A percentile compares a stretch with the other conserved stretches of the same genome.
phyloP scores from a whole-genome alignment of 2,113 vertebrate genomes.

The Martes martes region DNA sequence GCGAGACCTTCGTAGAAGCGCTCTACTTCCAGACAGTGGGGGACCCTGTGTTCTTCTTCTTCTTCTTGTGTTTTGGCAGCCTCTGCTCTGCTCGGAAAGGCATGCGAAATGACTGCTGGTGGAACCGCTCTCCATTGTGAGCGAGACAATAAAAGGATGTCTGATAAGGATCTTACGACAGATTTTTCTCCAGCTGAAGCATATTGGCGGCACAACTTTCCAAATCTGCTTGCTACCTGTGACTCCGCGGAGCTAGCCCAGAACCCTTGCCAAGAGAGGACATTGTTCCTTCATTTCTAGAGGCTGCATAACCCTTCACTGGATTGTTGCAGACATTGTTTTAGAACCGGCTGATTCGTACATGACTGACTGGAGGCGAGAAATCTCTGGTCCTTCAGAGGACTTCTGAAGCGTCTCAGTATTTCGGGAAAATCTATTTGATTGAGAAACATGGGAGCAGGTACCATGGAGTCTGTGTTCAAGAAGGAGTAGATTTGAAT shows the following conservation, averaged over 20 bases:
- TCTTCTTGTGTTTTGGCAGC: background rate
- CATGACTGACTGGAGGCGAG: background rate
- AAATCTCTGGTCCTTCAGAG: background rate
- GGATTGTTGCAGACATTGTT: background rate
- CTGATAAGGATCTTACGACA: conserved; percentile 71
- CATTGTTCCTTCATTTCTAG: conserved; percentile 52
- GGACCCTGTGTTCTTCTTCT: conserved; percentile 11
- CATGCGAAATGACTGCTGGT: conserved; percentile 31
- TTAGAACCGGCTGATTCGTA: background rate
- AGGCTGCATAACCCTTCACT: background rate
- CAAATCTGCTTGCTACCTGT: conserved; percentile 71
- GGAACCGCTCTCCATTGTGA: conserved; percentile 68
- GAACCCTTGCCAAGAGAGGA: conserved; percentile 53
- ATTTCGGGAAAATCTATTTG: conserved; percentile 5
- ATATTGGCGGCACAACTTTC: conserved; percentile 58
- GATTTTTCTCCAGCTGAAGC: conserved; percentile 63
- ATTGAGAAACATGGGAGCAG: background rate
- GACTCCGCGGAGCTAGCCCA: background rate
- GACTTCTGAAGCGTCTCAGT: background rate
- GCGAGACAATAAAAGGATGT: conserved; percentile 74
- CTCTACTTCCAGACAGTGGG: background rate
- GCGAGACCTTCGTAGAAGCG: background rate
- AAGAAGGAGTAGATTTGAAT: background rate
- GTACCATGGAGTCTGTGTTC: background rate
- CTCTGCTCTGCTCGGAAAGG: conserved; percentile 47